Conservation (phyloP, 2,113 vertebrate species). For the Benitochromis conjunctus region DNA sequence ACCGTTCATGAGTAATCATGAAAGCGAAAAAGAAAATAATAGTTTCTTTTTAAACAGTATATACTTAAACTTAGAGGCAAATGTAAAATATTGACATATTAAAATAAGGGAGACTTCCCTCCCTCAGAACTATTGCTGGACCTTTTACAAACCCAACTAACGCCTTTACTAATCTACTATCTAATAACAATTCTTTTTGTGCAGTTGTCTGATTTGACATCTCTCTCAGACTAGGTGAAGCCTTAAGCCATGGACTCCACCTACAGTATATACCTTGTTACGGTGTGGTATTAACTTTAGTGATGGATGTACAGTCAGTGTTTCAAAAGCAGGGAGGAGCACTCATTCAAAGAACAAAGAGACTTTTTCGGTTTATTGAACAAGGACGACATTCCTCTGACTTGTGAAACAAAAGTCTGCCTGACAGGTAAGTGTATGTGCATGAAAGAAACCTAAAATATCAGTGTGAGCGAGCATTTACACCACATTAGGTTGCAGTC, state of each 20-base stretch:
- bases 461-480: neutral
- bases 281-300: neutral
- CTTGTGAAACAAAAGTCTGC: constrained; percentile 35
- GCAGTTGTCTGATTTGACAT: neutral
- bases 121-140: neutral
- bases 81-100: neutral
- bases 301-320: neutral
- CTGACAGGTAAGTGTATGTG: neutral
- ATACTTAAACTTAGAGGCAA: neutral
- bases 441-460: neutral
- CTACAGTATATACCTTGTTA: neutral
- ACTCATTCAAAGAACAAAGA: neutral
- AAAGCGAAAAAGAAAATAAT: neutral
- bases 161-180: neutral
- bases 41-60: neutral
- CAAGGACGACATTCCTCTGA: constrained; percentile 4
- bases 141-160: neutral
- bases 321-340: neutral
- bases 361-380: neutral
- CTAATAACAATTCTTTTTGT: neutral
- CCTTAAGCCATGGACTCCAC: neutral
- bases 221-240: neutral
- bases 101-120: neutral
- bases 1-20: neutral
- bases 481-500: neutral